A percentile compares a stretch with the other conserved stretches of the same genome.
These are phyloP conservation scores for Agrenia bidenticulata DNA, from an alignment of 2,888 invertebrate genomes.

Conservation along the genomic window DNA sequence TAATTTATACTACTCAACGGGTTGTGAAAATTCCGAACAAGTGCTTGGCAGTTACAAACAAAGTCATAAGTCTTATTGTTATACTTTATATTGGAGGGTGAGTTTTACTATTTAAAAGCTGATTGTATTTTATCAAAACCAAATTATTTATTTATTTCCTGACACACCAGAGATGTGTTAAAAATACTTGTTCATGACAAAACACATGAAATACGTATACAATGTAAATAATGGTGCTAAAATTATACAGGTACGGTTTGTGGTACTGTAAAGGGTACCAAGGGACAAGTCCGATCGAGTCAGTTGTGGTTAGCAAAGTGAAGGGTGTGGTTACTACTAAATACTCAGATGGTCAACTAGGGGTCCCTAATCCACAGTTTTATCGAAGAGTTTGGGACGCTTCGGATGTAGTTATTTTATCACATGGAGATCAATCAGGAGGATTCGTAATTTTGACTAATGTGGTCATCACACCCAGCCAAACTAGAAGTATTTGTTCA, in stretches of 20 bases:
- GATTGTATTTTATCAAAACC: neutral
- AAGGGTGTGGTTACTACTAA: slow-evolving; percentile 58
- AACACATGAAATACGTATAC: neutral
- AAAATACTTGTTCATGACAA: too few relatives aligned
- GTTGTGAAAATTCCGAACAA: slow-evolving; percentile 47
- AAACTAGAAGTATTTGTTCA: slow-evolving; percentile 56
- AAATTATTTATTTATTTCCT: neutral
- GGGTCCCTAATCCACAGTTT: slow-evolving; percentile 39
- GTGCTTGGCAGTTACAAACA: slow-evolving; percentile 37
- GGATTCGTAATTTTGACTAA: slow-evolving; percentile 61
- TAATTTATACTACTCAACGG: slow-evolving; percentile 41
- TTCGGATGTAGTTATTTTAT: slow-evolving; percentile 60
- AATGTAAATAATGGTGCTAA: neutral
- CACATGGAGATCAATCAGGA: slow-evolving; percentile 57
- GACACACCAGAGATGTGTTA: too few relatives aligned
- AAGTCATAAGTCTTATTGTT: slow-evolving; percentile 31
- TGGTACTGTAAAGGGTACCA: slow-evolving; percentile 39
- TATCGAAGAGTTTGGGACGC: slow-evolving; percentile 58
- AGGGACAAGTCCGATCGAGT: slow-evolving; percentile 31
- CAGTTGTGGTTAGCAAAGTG: slow-evolving; percentile 58
- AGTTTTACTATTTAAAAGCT: slow-evolving; percentile 15
- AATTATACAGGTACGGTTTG: slow-evolving; percentile 15
- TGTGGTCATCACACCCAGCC: slow-evolving; percentile 58
- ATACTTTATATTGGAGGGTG: slow-evolving; percentile 47
- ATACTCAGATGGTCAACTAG: slow-evolving; percentile 42